Evolutionary conservation across 1,140 invertebrate genomes (phyloP), one percentile per base, ranked within the genome.

Genomic region (Chironomus tepperi): DNA sequence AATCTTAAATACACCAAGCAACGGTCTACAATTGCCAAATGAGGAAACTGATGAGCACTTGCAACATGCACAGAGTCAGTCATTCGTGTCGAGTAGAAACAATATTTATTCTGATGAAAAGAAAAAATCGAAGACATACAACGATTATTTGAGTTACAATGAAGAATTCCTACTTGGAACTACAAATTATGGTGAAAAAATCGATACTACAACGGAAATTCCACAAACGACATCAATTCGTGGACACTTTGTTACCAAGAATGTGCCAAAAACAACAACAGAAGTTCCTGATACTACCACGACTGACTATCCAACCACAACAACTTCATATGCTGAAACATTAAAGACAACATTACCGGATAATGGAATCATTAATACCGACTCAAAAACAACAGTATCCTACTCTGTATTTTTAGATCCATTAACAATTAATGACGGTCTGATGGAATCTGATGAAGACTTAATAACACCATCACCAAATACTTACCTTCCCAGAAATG

Each of bases 331-430:
- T 77, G 76, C 79, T 2, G 77, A 77, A 57, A 78, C 80, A 75
- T 75, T 75, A 10, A 79, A 83, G 72, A 42, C 76, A 16, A 83
- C 81, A 42, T 81, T 81, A 16, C 82, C 82, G 7, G 82, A 82
- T 64, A 79, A 74, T 47, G 83, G 83, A 12, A 83, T 80, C 18
- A 81, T 79, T 18, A 83, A 57, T 57, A 18, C 72, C 9, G 70
- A 75, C 75, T 8, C 80, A 79, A 73, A 79, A 81, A 57, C 81
- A 80, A 76, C 79, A 79, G 75, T 83, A 81, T 81, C 78, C 83
- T 75, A 82, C 81, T 88, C 88, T 0, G 85, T 89, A n/a, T 86
- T 85, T 73, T 83, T 91, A 2, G 89, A 92, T 81, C 90, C 90
- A 0, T 85, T 88, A 65, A 87, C 86, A 19, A 87, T 92, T 19